Base-by-base conservation (phyloP, 2,797 vertebrate genomes). In the Sphenopsis melanotis region DNA sequence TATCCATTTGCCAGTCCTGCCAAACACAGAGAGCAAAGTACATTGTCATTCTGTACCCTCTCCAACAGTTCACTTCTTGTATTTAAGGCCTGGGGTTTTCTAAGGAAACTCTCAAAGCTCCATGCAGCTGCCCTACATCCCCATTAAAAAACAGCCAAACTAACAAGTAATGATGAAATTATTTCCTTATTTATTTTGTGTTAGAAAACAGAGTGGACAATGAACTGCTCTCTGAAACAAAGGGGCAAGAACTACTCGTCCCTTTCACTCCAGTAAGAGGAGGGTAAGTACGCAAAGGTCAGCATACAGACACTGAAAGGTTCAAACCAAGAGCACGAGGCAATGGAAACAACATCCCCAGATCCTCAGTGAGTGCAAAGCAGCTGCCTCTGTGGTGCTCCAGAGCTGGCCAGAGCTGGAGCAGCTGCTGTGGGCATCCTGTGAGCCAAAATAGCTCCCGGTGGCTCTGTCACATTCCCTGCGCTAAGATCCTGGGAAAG, bases 121-220 rank as follows among this genome's bases (percentile, higher is more conserved):
- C 0, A 0, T 65, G 76, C 93, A 93, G 89, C 91, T 97, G 94
- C 32, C 57, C 50, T 79, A 57, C 55, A 44, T 69, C 85, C 89
- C 87, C 68, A 87, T 96, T 93, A 93, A 91, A 92, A 83, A 77
- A 11, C 69, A 93, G 87, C 89, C 87, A 95, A 96, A 95, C 82
- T 95, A 95, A 96, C 87, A 85, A 92, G 78, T 92, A 96, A 95
- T 91, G 93, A 91, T 94, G 70, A 94, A 96, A 94, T 86, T 0
- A 94, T 95, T 94, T 94, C 84, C 89, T 85, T 94, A 94, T 96
- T 94, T 96, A 91, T 94, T 95, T 92, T 95, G 80, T 94, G 89
- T 93, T 93, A 93, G 93, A 94, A 95, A 97, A 89, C 82, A 92
- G 69, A 92, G 69, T 59, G 56, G 89, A 96, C 83, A 94, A 94